Evolutionary conservation across 2,888 invertebrate genomes (phyloP).

Genomic region (Colletes collaris): DNA sequence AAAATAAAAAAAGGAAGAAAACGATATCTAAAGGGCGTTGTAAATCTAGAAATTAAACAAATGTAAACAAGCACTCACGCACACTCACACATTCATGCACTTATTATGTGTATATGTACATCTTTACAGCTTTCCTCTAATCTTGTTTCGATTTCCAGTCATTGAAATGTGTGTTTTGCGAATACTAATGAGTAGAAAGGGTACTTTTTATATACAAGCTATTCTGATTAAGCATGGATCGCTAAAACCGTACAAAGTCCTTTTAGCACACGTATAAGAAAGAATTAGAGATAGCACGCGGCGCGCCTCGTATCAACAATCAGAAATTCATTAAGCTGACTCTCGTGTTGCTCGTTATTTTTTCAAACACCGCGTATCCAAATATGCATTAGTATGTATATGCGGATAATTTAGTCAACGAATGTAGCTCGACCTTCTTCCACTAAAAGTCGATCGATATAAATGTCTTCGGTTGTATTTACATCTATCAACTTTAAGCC

Average conservation of each 20-base stretch:
- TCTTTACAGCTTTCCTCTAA: slow-evolving; percentile 5
- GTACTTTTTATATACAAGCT: slow-evolving; percentile 39
- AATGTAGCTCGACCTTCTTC: slow-evolving; percentile 85
- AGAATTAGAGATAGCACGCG: slow-evolving; percentile 1
- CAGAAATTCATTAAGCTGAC: slow-evolving; percentile 1
- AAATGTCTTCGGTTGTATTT: slow-evolving; percentile 87
- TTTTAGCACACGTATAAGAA: slow-evolving; percentile 16
- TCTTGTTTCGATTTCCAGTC: neutral
- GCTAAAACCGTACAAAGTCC: slow-evolving; percentile 18
- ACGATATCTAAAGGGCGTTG: neutral
- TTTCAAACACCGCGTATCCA: neutral
- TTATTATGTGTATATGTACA: neutral
- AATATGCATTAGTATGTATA: neutral
- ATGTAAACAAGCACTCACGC: slow-evolving; percentile 6
- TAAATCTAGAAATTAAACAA: slow-evolving; percentile 1
- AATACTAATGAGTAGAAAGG: slow-evolving; percentile 33
- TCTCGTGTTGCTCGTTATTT: neutral
- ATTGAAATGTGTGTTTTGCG: neutral
- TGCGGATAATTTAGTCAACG: slow-evolving; percentile 12
- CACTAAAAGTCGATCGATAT: slow-evolving; percentile 87
- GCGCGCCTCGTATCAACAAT: neutral
- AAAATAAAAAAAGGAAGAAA: slow-evolving; percentile 4
- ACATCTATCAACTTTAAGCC: slow-evolving; percentile 90
- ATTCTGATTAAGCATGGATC: slow-evolving; percentile 13
- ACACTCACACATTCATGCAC: neutral